Percentiles rank a stretch among this genome's conserved stretches.
Evolutionary conservation across 2,113 vertebrate species (phyloP).

Genomic region (Chrysemys picta): DNA sequence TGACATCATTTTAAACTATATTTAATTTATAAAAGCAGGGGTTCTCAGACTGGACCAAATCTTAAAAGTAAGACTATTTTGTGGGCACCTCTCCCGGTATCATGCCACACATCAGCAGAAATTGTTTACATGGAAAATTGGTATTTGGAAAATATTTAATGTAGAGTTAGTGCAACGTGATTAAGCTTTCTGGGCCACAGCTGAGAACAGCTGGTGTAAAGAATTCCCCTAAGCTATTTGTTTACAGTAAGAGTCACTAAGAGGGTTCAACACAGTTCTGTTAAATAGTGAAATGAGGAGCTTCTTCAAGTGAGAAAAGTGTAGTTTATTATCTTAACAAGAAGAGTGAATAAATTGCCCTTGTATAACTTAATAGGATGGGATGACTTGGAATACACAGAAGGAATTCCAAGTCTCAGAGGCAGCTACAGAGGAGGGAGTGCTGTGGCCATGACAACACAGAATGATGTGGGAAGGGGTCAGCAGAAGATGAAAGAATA

Average conservation of each 20-base stretch:
- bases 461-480: not conserved
- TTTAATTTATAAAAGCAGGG: not conserved
- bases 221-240: not conserved
- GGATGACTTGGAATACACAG: not conserved
- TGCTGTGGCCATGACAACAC: not conserved
- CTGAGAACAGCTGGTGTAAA: not conserved
- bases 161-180: not conserved
- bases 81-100: slow-evolving; percentile 22
- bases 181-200: not conserved
- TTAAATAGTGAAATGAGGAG: not conserved
- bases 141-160: not conserved
- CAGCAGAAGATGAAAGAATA: not conserved
- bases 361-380: not conserved
- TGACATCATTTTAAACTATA: not conserved
- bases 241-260: not conserved
- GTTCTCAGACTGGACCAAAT: not conserved
- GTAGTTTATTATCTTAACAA: not conserved
- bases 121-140: slow-evolving; percentile 10
- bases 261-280: not conserved
- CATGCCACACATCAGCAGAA: slow-evolving; percentile 13
- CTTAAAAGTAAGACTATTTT: slow-evolving; percentile 30
- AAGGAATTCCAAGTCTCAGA: not conserved
- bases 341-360: not conserved
- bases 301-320: not conserved
- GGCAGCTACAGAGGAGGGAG: not conserved